These are phyloP conservation scores for Drosophila atripex DNA, from an alignment of 2,888 invertebrate species.

Conservation along the genomic window DNA sequence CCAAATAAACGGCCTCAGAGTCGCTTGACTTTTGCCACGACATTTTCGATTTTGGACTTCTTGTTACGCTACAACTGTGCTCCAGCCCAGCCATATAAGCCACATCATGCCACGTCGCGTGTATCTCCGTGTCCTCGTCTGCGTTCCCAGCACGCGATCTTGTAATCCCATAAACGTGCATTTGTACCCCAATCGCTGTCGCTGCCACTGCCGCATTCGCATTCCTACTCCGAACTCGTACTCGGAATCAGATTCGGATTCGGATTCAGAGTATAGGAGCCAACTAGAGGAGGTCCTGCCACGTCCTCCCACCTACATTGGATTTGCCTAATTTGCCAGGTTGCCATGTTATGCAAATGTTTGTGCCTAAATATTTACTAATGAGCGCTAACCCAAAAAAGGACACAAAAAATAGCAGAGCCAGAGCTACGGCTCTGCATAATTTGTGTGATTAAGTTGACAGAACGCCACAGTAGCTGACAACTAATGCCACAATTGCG, in stretches of 20 bases:
- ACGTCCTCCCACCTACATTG: conserved; percentile 33
- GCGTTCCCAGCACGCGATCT: conserved; percentile 68
- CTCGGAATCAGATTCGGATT: conserved; percentile 28
- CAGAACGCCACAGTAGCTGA: conserved; percentile 48
- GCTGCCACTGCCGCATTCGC: conserved; percentile 18
- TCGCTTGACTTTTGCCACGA: conserved; percentile 72
- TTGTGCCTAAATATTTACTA: conserved; percentile 67
- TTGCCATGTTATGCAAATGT: conserved; percentile 70
- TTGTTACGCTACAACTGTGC: conserved; percentile 43
- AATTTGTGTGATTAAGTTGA: conserved; percentile 57
- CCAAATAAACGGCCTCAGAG: conserved; percentile 55
- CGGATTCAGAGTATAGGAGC: conserved; percentile 4
- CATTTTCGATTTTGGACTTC: conserved; percentile 61
- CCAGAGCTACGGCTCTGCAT: conserved; percentile 39
- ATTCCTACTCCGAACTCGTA: conserved; percentile 22
- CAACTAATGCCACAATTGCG: conserved; percentile 54
- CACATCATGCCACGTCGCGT: conserved; percentile 51
- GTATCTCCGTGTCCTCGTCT: conserved; percentile 50
- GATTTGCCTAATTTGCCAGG: conserved; percentile 70
- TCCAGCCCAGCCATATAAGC: conserved; percentile 10
- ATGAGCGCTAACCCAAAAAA: conserved; percentile 75
- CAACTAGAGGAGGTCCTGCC: not conserved
- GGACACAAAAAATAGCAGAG: conserved; percentile 20
- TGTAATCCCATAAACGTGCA: conserved; percentile 60
- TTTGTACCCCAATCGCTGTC: conserved; percentile 45